These are phyloP conservation scores for Zele albiditarsus DNA, from an alignment of 2,888 invertebrate species.

Conservation along the genomic window DNA sequence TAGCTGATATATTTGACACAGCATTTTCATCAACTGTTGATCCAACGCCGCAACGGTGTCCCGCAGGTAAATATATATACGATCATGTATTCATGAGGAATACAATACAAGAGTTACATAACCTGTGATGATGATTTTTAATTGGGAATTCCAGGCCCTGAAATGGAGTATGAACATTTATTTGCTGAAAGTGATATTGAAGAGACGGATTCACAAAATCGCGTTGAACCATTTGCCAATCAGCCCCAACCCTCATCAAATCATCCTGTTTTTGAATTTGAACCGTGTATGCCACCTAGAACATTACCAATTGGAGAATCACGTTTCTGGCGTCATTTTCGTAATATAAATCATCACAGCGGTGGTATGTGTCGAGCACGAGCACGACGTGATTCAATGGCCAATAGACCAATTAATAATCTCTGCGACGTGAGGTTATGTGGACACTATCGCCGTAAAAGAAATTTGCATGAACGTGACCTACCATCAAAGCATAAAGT, in stretches of 20 bases:
- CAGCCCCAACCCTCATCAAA: conserved; percentile 52
- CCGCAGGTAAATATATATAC: conserved; percentile 60
- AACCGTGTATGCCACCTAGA: conserved; percentile 56
- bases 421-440: conserved; percentile 46
- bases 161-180: conserved; percentile 79
- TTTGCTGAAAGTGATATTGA: conserved; percentile 81
- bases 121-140: not conserved
- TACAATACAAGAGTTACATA: not conserved
- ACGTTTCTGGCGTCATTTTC: conserved; percentile 54
- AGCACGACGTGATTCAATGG: conserved; percentile 51
- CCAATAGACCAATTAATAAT: conserved; percentile 47
- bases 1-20: conserved; percentile 79
- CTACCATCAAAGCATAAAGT: conserved; percentile 52
- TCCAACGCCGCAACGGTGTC: conserved; percentile 69
- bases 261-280: conserved; percentile 58
- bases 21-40: conserved; percentile 78
- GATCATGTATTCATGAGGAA: conserved; percentile 7
- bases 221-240: conserved; percentile 57
- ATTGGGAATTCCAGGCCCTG: conserved; percentile 72
- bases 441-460: conserved; percentile 57
- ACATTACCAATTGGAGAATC: conserved; percentile 46
- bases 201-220: conserved; percentile 71
- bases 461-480: conserved; percentile 55
- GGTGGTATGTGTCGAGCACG: conserved; percentile 60
- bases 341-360: conserved; percentile 48